These are phyloP conservation scores for Phengaris arion DNA, from an alignment of 2,888 invertebrate species.

Conservation along the genomic window DNA sequence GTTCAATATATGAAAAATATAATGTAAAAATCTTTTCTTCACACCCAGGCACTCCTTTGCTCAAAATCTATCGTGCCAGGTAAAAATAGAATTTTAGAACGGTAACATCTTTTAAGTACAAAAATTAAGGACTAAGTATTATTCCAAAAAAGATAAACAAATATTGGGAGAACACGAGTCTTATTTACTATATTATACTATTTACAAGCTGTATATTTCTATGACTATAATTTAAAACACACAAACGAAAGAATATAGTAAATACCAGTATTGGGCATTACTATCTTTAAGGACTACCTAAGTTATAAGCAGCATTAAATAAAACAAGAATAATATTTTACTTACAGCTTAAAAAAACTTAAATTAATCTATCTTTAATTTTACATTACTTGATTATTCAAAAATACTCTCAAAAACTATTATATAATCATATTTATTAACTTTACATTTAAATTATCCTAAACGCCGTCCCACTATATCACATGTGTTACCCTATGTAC, in stretches of 20 bases:
- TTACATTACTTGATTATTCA: too few species aligned
- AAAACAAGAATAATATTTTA: too few species aligned
- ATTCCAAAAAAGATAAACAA: background rate
- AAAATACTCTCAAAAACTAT: background rate
- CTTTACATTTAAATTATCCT: background rate
- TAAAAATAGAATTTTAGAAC: background rate
- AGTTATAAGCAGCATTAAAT: too few species aligned
- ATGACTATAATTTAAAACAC: too few species aligned
- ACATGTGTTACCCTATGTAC: slow-evolving; percentile 1
- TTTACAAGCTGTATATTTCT: too few species aligned
- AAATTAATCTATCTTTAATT: too few species aligned
- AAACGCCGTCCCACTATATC: background rate
- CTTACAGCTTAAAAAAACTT: background rate
- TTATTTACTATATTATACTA: too few species aligned
- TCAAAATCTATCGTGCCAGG: background rate
- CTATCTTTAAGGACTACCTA: too few species aligned
- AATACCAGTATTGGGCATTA: too few species aligned
- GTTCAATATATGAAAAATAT: background rate
- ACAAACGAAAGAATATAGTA: too few species aligned
- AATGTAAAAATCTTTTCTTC: background rate
- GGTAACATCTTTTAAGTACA: slow-evolving; percentile 5
- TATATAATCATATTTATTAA: background rate
- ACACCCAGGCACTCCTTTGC: background rate
- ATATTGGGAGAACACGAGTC: too few species aligned
- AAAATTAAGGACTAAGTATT: background rate